Evolutionary conservation across 2,888 invertebrate genomes (phyloP), one percentile per base, ranked within the genome.

Genomic region (Microctonus brassicae): DNA sequence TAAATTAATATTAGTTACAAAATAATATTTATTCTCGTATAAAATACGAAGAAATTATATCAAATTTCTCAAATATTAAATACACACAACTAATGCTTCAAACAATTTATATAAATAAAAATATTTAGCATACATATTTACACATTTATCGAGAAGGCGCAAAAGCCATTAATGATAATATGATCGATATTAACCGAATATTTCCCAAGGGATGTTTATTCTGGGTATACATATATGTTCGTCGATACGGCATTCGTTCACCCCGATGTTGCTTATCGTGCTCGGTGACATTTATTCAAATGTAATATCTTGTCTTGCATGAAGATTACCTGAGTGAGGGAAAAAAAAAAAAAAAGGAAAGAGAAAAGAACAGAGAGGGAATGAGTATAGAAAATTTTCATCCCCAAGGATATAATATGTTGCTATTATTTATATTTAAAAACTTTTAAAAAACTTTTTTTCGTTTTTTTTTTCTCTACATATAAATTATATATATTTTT

Each of bases 241-340:
- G 76, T 77, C 84, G 84, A 82, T 84, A 82, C 79, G 81, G 81
- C 81, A 80, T 81, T 82, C 78, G 77, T 79, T 75, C 78, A 34
- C 52, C 57, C 66, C 36, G 77, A 75, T 72, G 70, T 71, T 73
- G 77, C 79, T 85, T 86, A 86, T 86, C 85, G 85, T 69, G 47
- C 57, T 79, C 81, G 80, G 77, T 83, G 85, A 86, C 87, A 83
- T 87, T 87, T 87, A 87, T 87, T 87, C 87, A 87, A 87, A 87
- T 87, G 87, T 87, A 87, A 87, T 87, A 87, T 86, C 86, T 86
- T 80, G 86, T 82, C 83, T 82, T 78, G 78, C 76, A 47, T 80
- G 81, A 81, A 86, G 86, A 87, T 87, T 87, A 84, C 83, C 81
- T 81, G 79, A 57, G 60, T 77, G 76, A 74, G 78, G 78, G 83